Evolutionary conservation across 2,888 invertebrate species (phyloP).

Genomic region (Tenthredo scrophulariae): DNA sequence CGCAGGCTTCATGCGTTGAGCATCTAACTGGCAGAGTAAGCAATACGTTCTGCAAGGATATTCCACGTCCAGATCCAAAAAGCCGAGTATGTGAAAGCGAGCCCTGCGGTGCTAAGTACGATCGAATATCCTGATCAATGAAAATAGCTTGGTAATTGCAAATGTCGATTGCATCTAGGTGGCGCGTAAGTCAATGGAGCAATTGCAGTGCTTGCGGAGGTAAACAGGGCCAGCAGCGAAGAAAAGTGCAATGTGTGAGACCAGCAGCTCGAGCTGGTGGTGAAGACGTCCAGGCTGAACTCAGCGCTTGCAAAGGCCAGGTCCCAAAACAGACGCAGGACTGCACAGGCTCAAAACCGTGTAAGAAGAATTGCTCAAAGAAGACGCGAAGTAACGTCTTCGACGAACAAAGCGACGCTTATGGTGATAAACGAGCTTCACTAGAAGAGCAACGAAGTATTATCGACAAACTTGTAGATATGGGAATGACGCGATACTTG

Average conservation of each 20-base stretch:
- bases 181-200: slow-evolving; percentile 84
- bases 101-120: slow-evolving; percentile 79
- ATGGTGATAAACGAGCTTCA: neutral
- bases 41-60: slow-evolving; percentile 77
- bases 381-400: slow-evolving; percentile 55
- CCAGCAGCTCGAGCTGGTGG: slow-evolving; percentile 77
- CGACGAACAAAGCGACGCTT: neutral
- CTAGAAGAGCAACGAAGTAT: slow-evolving; percentile 45
- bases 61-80: slow-evolving; percentile 75
- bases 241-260: slow-evolving; percentile 79
- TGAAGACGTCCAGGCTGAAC: slow-evolving; percentile 75
- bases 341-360: slow-evolving; percentile 67
- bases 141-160: neutral
- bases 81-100: slow-evolving; percentile 78
- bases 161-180: slow-evolving; percentile 75
- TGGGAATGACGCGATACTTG: slow-evolving; percentile 63
- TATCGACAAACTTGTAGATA: slow-evolving; percentile 67
- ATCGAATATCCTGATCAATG: slow-evolving; percentile 14
- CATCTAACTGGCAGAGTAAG: slow-evolving; percentile 82
- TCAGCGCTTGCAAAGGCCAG: slow-evolving; percentile 67
- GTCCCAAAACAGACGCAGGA: slow-evolving; percentile 66
- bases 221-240: slow-evolving; percentile 76
- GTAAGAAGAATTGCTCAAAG: slow-evolving; percentile 65
- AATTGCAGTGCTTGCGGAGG: slow-evolving; percentile 81
- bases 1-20: slow-evolving; percentile 82